Conservation (phyloP, 2,888 invertebrate species). For the Pediacus dermestoides region DNA sequence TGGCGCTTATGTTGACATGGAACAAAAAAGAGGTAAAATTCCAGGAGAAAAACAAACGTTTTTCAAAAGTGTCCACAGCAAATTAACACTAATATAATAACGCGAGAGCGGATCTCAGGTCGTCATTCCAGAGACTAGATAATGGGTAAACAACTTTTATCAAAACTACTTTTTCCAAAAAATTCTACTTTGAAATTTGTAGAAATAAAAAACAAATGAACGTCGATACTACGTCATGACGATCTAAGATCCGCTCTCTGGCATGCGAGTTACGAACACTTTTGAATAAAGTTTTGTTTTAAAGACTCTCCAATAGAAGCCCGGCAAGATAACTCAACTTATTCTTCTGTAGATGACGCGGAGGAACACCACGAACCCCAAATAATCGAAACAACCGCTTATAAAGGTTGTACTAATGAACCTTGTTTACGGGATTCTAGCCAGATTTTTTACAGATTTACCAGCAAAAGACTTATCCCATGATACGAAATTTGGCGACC, state of each 20-base stretch:
- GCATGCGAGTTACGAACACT: slow-evolving; percentile 8
- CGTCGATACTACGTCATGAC: not conserved
- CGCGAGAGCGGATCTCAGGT: no score
- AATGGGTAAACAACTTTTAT: no score
- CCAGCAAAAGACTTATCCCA: slow-evolving; percentile 28
- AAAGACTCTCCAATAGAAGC: slow-evolving; percentile 6
- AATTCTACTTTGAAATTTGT: no score
- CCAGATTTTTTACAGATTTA: slow-evolving; percentile 26
- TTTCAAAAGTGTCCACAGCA: no score
- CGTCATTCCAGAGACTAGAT: no score
- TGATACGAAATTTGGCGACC: slow-evolving; percentile 30
- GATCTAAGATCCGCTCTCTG: not conserved
- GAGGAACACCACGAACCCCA: slow-evolving; percentile 9
- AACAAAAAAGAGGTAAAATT: slow-evolving; percentile 22
- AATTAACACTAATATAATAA: no score
- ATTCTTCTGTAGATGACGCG: slow-evolving; percentile 24
- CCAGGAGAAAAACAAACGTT: no score
- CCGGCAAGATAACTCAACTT: slow-evolving; percentile 16
- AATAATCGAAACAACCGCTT: slow-evolving; percentile 18
- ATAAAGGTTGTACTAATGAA: slow-evolving; percentile 20
- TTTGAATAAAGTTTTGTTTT: slow-evolving; percentile 8
- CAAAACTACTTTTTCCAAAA: no score
- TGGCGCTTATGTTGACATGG: slow-evolving; percentile 32
- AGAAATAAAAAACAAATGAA: not conserved
- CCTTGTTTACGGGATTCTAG: no score